These are phyloP conservation scores for Neoaliturus tenellus DNA, from an alignment of 2,888 invertebrate genomes.

Conservation along the genomic window DNA sequence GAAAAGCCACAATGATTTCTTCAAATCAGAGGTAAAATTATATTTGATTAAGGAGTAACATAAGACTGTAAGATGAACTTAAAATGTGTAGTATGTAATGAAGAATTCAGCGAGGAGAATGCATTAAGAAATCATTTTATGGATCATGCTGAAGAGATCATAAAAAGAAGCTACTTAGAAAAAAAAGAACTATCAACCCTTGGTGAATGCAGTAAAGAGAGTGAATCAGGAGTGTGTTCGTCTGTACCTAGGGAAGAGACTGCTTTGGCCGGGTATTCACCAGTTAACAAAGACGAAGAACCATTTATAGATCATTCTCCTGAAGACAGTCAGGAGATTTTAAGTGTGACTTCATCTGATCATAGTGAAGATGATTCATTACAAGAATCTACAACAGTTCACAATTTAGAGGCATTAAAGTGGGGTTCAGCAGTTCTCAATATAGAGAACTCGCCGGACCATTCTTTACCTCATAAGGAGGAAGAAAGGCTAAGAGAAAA, in stretches of 20 bases:
- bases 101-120: not conserved
- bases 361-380: not conserved
- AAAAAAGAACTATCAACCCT: not conserved
- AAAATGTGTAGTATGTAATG: not conserved
- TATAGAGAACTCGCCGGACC: not conserved
- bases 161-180: not conserved
- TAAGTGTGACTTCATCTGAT: not conserved
- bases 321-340: no score
- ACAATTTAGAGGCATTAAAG: not conserved
- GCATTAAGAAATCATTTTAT: not conserved
- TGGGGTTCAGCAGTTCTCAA: not conserved
- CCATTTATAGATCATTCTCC: not conserved
- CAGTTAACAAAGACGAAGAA: not conserved
- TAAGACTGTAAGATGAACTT: not conserved
- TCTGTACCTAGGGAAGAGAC: not conserved
- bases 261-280: not conserved
- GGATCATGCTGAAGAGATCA: not conserved
- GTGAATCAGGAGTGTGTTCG: not conserved
- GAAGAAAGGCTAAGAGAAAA: not conserved
- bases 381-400: not conserved
- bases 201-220: not conserved
- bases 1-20: not conserved
- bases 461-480: not conserved
- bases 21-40: no score
- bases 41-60: not conserved